Evolutionary conservation across 37 sponge, comb jelly and placozoan genomes (phyloP), one percentile per base, ranked within the genome.

Genomic region (Ephydatia muelleri): DNA sequence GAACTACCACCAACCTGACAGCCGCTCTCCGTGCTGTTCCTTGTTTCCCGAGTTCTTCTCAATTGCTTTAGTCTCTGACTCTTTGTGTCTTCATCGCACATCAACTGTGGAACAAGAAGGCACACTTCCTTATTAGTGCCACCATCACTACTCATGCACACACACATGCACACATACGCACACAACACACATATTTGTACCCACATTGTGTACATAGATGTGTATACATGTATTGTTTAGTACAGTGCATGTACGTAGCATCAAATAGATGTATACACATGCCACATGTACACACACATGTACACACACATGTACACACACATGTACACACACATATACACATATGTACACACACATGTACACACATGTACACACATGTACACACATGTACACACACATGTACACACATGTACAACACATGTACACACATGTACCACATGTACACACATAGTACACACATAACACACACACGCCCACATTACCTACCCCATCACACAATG

Each of bases 61-160:
- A 94, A 49, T 11, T 82, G 75, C 25, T 83, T 65, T 12, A 81
- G 37, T 30, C 92, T 70, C 57, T 86, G 68, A 11, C 57, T 47
- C 82, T 88, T 92, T 84, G 77, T 67, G 23, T 80, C 27, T 64
- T 89, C 95, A 83, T 91, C 92, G 77, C 80, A 73, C 83, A 91
- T 70, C 80, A 94, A 68, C 94, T 94, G 78, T 0, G 77, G 47
- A 29, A 73, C 68, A 21, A 19, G 74, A 43, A 34, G 28, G 23
- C 31, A 37, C 19, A 64, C 40, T n/a, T n/a, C n/a, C n/a, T n/a
- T n/a, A n/a, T n/a, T n/a, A n/a, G n/a, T n/a, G n/a, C n/a, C 57
- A 57, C 57, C 57, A 57, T 1, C 16, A 14, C 1, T 1, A 5
- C 16, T 4, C 57, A 14, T 43, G 6, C 47, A 4, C 4, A 43